Base-by-base conservation (phyloP, 1,140 invertebrate genomes). In the Chlorops oryzae region DNA sequence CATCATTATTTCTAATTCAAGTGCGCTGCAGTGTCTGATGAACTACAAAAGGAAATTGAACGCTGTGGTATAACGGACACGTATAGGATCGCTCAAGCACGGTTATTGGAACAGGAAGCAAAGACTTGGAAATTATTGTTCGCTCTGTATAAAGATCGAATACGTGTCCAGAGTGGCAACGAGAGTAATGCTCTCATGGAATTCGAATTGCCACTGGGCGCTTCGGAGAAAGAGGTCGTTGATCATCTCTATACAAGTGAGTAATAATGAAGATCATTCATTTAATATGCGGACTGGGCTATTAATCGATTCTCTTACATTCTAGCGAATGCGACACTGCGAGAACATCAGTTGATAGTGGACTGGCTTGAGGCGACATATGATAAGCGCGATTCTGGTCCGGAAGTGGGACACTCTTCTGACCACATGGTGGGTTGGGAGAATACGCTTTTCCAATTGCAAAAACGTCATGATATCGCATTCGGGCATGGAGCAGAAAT, bases 351-450 rank as follows among this genome's bases (percentile, higher is more conserved):
- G 71, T 67, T 93, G 39, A 83, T 97, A 25, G 84, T 96, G 17
- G 92, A 96, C 71, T 96, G 93, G 92, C 68, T 97, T 24, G 93
- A 97, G 73, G 81, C 83, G 43, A 90, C 85, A 72, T 73, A 81
- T 17, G 87, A 92, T 62, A 78, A 81, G 61, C 77, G 81, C 58
- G 80, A 81, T 28, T 78, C 79, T 47, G 77, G 76, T 40, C 77
- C 79, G 37, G 79, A 82, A 28, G 73, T 86, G 12, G 80, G 87
- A 56, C 80, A 84, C 63, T 89, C 85, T 61, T 80, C 83, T 6
- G 86, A 89, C 64, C 80, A 80, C 59, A 85, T 86, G 20, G 79
- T 90, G 23, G 83, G 83, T 43, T 95, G 91, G 91, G 90, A 94
- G 74, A 95, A 96, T 70, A 93, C 92, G 5, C 75, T 94, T 7